Percentiles rank a stretch among this genome's conserved stretches.
These are phyloP conservation scores for Carassius gibelio DNA, from an alignment of 2,113 vertebrate genomes.

Conservation along the genomic window DNA sequence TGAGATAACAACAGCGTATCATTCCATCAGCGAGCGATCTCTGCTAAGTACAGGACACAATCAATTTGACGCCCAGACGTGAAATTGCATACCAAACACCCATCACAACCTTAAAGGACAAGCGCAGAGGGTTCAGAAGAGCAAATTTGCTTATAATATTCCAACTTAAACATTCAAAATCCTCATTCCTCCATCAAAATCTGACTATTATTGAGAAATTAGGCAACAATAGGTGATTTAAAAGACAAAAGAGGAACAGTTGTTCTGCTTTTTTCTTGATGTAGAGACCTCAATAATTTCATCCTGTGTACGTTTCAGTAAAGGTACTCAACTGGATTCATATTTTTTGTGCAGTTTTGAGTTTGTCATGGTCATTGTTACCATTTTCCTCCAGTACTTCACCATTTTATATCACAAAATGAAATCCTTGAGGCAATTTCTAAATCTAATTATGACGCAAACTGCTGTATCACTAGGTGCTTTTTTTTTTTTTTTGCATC, in stretches of 20 bases:
- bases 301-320: not conserved
- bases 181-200: not conserved
- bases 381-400: not conserved
- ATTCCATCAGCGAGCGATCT: constrained; percentile 49
- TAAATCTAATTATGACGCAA: not conserved
- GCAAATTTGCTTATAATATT: not conserved
- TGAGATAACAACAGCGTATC: constrained; percentile 53
- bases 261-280: not conserved
- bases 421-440: not conserved
- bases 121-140: not conserved
- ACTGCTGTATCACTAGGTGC: constrained; percentile 33
- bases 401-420: not conserved
- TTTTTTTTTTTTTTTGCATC: not conserved
- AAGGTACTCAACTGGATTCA: not conserved
- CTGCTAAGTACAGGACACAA: constrained; percentile 52
- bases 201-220: not conserved
- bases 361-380: not conserved
- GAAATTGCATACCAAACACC: constrained; percentile 53
- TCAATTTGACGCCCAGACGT: constrained; percentile 55
- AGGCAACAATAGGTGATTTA: not conserved
- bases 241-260: not conserved
- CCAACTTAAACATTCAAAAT: not conserved
- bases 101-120: not conserved
- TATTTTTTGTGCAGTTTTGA: not conserved
- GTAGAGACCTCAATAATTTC: not conserved